Base-by-base conservation (phyloP, 2,888 invertebrate species). In the Meteorus colon region DNA sequence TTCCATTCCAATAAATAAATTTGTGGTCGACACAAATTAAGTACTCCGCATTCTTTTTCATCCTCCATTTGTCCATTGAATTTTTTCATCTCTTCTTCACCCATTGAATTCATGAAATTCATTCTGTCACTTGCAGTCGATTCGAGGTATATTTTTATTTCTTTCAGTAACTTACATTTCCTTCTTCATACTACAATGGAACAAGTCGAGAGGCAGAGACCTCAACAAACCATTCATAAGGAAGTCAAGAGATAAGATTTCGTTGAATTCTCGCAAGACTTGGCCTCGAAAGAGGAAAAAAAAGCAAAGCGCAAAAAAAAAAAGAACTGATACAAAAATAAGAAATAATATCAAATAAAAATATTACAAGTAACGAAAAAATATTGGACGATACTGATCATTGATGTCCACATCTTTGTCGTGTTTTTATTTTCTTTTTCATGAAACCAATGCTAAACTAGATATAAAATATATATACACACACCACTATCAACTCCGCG, bases 161-260 rank as follows among this genome's bases (percentile, higher is more conserved):
- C 8, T 19, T 55, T 6, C 16, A 48, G 24, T 19, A 12, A 41
- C 14, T 55, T 55, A 16, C n/a, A n/a, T 55, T 16, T 55, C 14
- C 14, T 55, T 55, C 55, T 55, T 29, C 12, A 2, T 29, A 70
- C 34, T 41, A 70, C 59, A 59, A 70, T 59, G 34, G 59, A 60
- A 45, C n/a, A 70, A 60, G 19, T 41, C 70, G 16, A 37, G 27
- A 70, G 70, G 34, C 37, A 70, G 37, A 29, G 37, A 29, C 62
- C 27, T 41, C 24, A 31, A 8, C 24, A 55, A 34, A 51, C 31
- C 72, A 62, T 63, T 72, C 72, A 63, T 19, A 72, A 62, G 48
- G 63, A 72, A 72, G 63, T 72, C 34, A n/a, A 70, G n/a, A 72
- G 63, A 72, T 72, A 72, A 72, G 63, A 48, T 48, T 72, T 48